Evolutionary conservation across 2,888 invertebrate species (phyloP).

Genomic region (Sinopyrophorus schimmeli): DNA sequence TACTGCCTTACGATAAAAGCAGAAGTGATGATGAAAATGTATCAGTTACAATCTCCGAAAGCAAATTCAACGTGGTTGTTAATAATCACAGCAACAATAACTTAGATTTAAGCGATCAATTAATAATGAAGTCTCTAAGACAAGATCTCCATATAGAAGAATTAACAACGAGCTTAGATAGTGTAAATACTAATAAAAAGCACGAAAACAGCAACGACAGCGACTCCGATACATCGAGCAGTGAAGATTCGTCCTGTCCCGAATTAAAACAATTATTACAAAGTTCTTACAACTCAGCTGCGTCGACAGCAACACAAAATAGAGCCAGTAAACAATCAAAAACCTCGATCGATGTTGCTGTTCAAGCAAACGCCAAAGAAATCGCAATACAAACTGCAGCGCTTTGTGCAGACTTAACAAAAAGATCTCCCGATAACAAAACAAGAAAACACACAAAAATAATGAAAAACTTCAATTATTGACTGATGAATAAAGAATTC

Average conservation of each 20-base stretch:
- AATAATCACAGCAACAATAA: constrained; percentile 46
- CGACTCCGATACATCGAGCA: constrained; percentile 38
- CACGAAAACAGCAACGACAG: constrained; percentile 30
- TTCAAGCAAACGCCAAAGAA: constrained; percentile 62
- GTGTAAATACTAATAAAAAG: constrained; percentile 27
- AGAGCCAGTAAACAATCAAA: constrained; percentile 57
- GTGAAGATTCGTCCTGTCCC: constrained; percentile 53
- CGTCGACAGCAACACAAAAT: constrained; percentile 37
- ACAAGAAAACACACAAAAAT: background rate
- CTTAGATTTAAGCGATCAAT: constrained; percentile 52
- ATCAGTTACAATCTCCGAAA: constrained; percentile 53
- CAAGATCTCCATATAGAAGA: constrained; percentile 48
- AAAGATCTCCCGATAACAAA: constrained; percentile 18
- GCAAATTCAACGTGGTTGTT: constrained; percentile 44
- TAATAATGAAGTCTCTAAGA: constrained; percentile 51
- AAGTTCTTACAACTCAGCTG: constrained; percentile 55
- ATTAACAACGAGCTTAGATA: constrained; percentile 33
- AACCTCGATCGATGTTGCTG: constrained; percentile 62
- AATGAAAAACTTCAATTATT: background rate
- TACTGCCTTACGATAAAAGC: constrained; percentile 46
- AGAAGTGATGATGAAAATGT: constrained; percentile 55
- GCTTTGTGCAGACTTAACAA: too few species aligned
- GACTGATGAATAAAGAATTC: background rate
- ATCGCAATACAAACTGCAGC: constrained; percentile 56
- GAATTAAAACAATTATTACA: constrained; percentile 56